Base-by-base conservation (phyloP, 2,888 invertebrate genomes). In the Pachliopta kotzebuea region DNA sequence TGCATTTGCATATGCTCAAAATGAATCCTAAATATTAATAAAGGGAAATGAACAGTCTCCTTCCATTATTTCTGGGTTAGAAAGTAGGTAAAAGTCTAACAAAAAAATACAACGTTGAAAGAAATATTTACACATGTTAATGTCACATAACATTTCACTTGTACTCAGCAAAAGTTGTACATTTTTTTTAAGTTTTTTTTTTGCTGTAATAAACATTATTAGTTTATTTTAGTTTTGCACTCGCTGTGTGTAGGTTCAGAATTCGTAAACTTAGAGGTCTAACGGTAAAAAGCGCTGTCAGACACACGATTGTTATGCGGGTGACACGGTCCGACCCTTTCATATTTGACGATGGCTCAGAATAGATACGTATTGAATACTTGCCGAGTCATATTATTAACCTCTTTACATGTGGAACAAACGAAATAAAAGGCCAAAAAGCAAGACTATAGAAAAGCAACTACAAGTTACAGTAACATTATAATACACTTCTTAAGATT, bases 231-330 rank as follows among this genome's bases (percentile, higher is more conserved):
- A 45, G 45, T 45, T 45, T 45, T 45, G 45, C 45, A 45, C 45
- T 14, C 14, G 11, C 49, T 52, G 7, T 21, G 1, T 52, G 69
- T 71, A 74, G 69, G 64, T 67, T 66, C 68, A 75, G 75, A 76
- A 79, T 79, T 79, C 68, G 74, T 72, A 68, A 71, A 73, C 70
- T 69, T 68, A 68, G 69, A 70, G 68, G 69, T 71, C 29, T 75
- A 82, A 81, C 82, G 78, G 82, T 76, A 69, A 52, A 61, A 70
- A 71, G 70, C 70, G 59, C 73, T 72, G 68, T 72, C 70, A 71
- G 70, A 65, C 72, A 71, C 73, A 67, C 77, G 67, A 74, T 80
- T 76, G 70, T 68, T 72, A 83, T 82, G 80, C 81, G 71, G 68
- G 75, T 70, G 74, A 73, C 76, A 74, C 70, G 72, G 62, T 63